Percentiles rank a stretch among this genome's conserved stretches.
Evolutionary conservation across 2,888 invertebrate genomes (phyloP).

Genomic region (Athetis lepigone): DNA sequence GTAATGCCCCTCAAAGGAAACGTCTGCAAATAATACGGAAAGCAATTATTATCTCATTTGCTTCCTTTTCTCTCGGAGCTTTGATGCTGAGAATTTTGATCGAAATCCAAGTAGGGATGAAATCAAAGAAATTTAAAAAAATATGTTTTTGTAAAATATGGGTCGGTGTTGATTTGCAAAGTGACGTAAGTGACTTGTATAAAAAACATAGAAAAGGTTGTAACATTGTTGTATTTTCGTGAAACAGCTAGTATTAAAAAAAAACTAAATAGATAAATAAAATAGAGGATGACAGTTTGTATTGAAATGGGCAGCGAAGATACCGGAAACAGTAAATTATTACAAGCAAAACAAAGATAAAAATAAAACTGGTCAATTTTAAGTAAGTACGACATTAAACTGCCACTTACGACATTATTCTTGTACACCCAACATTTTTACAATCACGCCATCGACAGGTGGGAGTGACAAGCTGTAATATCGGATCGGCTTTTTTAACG

Average conservation of each 20-base stretch:
- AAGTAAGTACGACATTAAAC: constrained; percentile 36
- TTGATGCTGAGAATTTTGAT: constrained; percentile 85
- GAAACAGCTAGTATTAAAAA: too few species aligned
- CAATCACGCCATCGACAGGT: constrained; percentile 85
- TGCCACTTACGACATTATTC: constrained; percentile 62
- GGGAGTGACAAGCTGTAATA: constrained; percentile 78
- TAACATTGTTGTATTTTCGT: too few species aligned
- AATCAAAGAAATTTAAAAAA: constrained; percentile 83
- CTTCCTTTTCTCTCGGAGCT: constrained; percentile 75
- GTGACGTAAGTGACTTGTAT: constrained; percentile 24
- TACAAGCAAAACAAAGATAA: not conserved
- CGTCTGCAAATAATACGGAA: constrained; percentile 80
- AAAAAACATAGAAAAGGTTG: too few species aligned
- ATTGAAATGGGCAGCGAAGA: too few species aligned
- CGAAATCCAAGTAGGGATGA: constrained; percentile 79
- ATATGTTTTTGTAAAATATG: constrained; percentile 71
- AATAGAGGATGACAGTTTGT: too few species aligned
- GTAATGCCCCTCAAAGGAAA: constrained; percentile 72
- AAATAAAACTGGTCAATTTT: not conserved
- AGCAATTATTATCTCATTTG: constrained; percentile 86
- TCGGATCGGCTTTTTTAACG: constrained; percentile 73
- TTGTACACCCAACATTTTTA: constrained; percentile 68
- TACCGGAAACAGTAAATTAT: too few species aligned
- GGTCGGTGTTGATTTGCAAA: constrained; percentile 12
- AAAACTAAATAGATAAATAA: too few species aligned